Evolutionary conservation across 2,888 invertebrate species (phyloP).

Genomic region (Ashinkailepas kermadecensis): DNA sequence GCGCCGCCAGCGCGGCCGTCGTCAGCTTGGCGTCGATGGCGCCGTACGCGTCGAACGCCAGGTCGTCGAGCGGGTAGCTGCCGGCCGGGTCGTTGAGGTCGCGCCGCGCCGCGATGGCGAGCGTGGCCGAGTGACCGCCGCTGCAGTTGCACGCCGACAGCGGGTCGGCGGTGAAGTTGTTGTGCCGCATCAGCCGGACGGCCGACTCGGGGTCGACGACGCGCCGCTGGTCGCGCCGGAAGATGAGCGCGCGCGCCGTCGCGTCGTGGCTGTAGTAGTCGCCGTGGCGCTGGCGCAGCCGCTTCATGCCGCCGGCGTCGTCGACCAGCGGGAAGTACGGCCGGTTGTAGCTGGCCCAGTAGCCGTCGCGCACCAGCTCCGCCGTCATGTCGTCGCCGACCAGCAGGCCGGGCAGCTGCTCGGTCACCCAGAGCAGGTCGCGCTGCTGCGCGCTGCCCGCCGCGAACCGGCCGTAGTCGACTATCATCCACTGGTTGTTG

Average conservation of each 20-base stretch:
- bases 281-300: neutral
- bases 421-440: conserved; percentile 41
- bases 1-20: neutral
- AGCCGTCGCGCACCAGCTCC: conserved; percentile 29
- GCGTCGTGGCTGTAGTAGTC: neutral
- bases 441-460: conserved; percentile 34
- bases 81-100: conserved; percentile 19
- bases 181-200: conserved; percentile 3
- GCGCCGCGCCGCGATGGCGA: conserved; percentile 1
- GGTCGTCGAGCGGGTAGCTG: neutral
- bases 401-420: conserved; percentile 43
- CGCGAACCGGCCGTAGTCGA: conserved; percentile 55
- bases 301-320: conserved; percentile 7
- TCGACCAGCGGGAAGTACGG: conserved; percentile 10
- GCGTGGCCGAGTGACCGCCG: neutral
- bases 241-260: neutral
- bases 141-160: conserved; percentile 9
- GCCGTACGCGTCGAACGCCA: neutral
- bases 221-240: conserved; percentile 1
- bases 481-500: conserved; percentile 77
- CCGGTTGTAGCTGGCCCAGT: conserved; percentile 21
- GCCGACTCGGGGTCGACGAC: neutral
- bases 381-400: conserved; percentile 58
- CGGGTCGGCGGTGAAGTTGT: conserved; percentile 10
- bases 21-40: conserved; percentile 17